These are phyloP conservation scores for Thalassaphorura encarpata DNA, from an alignment of 1,140 invertebrate genomes.

Conservation along the genomic window DNA sequence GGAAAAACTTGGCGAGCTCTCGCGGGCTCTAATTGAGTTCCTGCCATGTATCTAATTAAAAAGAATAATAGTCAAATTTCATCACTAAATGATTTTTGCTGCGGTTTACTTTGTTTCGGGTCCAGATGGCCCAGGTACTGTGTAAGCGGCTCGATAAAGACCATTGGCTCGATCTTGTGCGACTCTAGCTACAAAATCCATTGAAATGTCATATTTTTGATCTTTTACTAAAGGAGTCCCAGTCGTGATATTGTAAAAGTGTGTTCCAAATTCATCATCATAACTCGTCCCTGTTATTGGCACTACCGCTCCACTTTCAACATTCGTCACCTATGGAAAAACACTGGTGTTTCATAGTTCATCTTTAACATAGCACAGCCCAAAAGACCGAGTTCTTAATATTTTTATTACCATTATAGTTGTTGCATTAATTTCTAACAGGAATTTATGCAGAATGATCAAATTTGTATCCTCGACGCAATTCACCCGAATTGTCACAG, in stretches of 20 bases:
- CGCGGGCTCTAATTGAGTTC: slow-evolving; percentile 7
- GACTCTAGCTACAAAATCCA: slow-evolving; percentile 4
- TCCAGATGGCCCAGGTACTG: slow-evolving; percentile 2
- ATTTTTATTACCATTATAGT: too few relatives aligned
- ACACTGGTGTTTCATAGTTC: neutral
- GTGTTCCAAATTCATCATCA: neutral
- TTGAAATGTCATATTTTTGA: slow-evolving; percentile 6
- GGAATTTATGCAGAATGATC: neutral
- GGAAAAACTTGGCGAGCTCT: slow-evolving; percentile 12
- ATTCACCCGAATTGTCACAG: neutral
- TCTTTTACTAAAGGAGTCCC: neutral
- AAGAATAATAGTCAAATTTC: too few relatives aligned
- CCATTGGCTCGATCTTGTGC: slow-evolving; percentile 2
- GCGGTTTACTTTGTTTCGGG: neutral
- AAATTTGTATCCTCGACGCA: neutral
- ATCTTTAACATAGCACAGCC: too few relatives aligned
- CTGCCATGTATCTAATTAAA: neutral
- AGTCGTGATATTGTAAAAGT: slow-evolving; percentile 8
- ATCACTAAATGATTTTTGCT: neutral
- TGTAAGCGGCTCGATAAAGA: slow-evolving; percentile 6
- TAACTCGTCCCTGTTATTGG: neutral
- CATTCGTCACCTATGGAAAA: neutral
- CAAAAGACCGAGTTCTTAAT: too few relatives aligned
- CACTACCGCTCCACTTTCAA: neutral
- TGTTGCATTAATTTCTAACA: too few relatives aligned